phyloP scores from a whole-genome alignment of 2,888 invertebrate genomes.

The Pseudanteris insignis region DNA sequence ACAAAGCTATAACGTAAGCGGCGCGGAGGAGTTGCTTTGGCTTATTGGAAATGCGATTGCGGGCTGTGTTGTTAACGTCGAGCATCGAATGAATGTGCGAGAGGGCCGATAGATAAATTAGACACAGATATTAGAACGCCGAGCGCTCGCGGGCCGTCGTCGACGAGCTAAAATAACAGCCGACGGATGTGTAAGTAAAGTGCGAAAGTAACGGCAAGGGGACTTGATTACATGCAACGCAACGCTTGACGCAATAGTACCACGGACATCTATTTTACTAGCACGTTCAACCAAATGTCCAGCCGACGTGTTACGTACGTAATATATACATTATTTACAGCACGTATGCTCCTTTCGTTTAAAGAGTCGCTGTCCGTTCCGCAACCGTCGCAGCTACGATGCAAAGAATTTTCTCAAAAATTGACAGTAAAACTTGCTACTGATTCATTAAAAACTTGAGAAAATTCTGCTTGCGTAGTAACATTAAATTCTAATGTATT shows the following conservation, averaged over 20 bases:
- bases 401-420: too few species aligned
- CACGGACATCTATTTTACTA: slow-evolving; percentile 22
- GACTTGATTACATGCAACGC: slow-evolving; percentile 25
- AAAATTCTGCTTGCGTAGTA: too few species aligned
- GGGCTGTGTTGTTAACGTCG: slow-evolving; percentile 4
- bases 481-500: too few species aligned
- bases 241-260: slow-evolving; percentile 18
- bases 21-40: too few species aligned
- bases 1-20: too few species aligned
- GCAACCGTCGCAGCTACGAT: too few species aligned
- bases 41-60: too few species aligned
- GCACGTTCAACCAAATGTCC: slow-evolving; percentile 25
- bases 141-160: neutral
- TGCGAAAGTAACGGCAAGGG: slow-evolving; percentile 16
- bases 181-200: slow-evolving; percentile 13
- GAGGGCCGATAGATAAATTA: slow-evolving; percentile 15
- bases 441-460: too few species aligned
- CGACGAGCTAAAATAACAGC: slow-evolving; percentile 3
- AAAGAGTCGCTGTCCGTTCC: slow-evolving; percentile 8
- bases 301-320: slow-evolving; percentile 24
- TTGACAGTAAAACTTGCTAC: too few species aligned
- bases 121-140: slow-evolving; percentile 10
- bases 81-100: slow-evolving; percentile 5
- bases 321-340: slow-evolving; percentile 32
- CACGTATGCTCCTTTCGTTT: slow-evolving; percentile 15